phyloP scores from a whole-genome alignment of 2,888 invertebrate genomes.

The Ornithoptera alexandrae region DNA sequence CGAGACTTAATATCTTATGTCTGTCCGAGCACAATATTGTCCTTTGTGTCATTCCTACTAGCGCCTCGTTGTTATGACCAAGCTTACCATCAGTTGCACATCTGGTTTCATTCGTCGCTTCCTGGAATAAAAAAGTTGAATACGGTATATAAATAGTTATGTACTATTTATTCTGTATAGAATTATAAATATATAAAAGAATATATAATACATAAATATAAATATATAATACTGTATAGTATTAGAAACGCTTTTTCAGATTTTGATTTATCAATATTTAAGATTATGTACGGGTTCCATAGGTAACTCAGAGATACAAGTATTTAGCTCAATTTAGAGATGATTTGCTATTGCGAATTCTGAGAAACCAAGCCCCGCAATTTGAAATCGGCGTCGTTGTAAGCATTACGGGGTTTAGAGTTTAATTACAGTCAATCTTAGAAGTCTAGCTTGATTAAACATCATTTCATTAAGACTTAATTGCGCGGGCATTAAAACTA shows the following conservation, averaged over 20 bases:
- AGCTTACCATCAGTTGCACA: too few relatives aligned
- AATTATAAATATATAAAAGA: too few relatives aligned
- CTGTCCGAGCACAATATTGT: too few relatives aligned
- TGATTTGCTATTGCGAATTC: constrained; percentile 5
- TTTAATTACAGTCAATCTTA: constrained; percentile 22
- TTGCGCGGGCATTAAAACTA: constrained; percentile 24
- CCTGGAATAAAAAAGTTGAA: too few relatives aligned
- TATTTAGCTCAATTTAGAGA: constrained; percentile 1
- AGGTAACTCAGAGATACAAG: background rate
- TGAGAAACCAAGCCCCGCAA: constrained; percentile 7
- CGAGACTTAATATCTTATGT: too few relatives aligned
- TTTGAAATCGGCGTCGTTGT: constrained; percentile 16
- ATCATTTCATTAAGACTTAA: constrained; percentile 23
- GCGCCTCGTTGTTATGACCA: too few relatives aligned
- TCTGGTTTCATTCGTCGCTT: too few relatives aligned
- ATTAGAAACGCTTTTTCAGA: background rate
- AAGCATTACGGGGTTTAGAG: constrained; percentile 19
- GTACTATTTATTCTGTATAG: too few relatives aligned
- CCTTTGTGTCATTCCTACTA: too few relatives aligned
- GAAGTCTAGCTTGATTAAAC: constrained; percentile 20
- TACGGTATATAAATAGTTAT: too few relatives aligned
- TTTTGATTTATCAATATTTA: background rate
- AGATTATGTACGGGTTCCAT: background rate
- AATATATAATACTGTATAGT: background rate
- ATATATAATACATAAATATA: too few relatives aligned